phyloP scores from a whole-genome alignment of 2,888 invertebrate genomes.

The Callinectes sapidus region DNA sequence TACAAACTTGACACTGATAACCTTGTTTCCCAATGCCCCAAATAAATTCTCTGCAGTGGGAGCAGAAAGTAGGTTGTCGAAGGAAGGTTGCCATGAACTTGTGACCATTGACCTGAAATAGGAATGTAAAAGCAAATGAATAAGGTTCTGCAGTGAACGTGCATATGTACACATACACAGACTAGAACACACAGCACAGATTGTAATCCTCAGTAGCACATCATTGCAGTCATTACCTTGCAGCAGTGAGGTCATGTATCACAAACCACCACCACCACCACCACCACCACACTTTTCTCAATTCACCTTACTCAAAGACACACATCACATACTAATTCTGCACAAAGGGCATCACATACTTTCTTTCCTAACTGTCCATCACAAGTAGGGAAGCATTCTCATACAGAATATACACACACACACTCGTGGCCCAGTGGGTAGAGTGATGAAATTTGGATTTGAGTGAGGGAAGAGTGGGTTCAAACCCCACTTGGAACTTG shows the following conservation, averaged over 20 bases:
- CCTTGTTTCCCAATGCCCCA: conserved; percentile 96
- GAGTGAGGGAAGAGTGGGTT: no score
- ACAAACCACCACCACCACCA: neutral
- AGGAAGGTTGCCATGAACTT: conserved; percentile 99
- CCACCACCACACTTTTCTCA: neutral
- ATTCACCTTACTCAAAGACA: neutral
- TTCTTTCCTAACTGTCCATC: no score
- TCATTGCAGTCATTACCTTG: no score
- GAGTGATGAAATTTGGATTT: no score
- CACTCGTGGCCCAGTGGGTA: no score
- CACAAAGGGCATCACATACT: neutral
- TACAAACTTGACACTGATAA: conserved; percentile 97
- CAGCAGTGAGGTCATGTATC: no score
- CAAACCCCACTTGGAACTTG: no score
- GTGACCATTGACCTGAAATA: conserved; percentile 90
- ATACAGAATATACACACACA: no score
- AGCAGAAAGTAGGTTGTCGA: conserved; percentile 99
- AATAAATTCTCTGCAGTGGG: conserved; percentile 99
- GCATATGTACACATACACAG: no score
- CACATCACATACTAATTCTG: neutral
- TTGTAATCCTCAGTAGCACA: neutral
- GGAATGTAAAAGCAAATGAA: conserved; percentile 82
- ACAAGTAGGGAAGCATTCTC: no score
- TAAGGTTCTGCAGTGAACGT: neutral
- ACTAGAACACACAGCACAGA: neutral